Evolutionary conservation across 2,113 vertebrate species (phyloP).

Genomic region (Mus musculus): GRCm39 chr14:96140501-96141000

Average conservation of each 20-base stretch:
- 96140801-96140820: background rate
- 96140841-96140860: background rate
- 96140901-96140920: background rate
- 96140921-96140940: background rate
- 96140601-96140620: too few relatives aligned
- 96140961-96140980: background rate
- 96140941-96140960: background rate
- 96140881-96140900: background rate
- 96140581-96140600: too few relatives aligned
- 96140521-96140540: too few relatives aligned
- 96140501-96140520: too few relatives aligned
- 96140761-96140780: background rate
- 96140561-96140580: too few relatives aligned
- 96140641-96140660: background rate
- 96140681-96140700: background rate
- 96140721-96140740: background rate
- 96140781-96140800: background rate
- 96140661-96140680: background rate
- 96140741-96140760: background rate
- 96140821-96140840: background rate
- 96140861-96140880: fast-evolving
- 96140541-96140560: too few relatives aligned
- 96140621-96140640: background rate
- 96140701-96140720: background rate
- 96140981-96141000: background rate